A percentile compares a stretch with the other conserved stretches of the same genome.
Evolutionary conservation across 1,140 invertebrate species (phyloP).

Genomic region (Neuroterus valhalla): DNA sequence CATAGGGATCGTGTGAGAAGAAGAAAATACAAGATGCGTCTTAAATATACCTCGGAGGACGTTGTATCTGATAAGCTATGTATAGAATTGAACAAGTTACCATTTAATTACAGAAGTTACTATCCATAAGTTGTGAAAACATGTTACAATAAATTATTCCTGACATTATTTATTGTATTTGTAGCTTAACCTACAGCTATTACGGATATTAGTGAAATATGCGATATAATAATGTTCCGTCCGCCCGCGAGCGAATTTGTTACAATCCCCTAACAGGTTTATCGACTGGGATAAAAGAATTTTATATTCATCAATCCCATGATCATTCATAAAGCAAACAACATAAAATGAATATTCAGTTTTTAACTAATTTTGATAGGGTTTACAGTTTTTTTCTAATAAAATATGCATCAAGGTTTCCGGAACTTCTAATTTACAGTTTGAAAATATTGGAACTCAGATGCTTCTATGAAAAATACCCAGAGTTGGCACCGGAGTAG

Average conservation of each 20-base stretch:
- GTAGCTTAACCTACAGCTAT: not conserved
- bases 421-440: too few species aligned
- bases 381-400: too few species aligned
- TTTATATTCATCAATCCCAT: too few species aligned
- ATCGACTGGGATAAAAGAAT: not conserved
- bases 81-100: slow-evolving; percentile 15
- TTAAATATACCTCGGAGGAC: slow-evolving; percentile 21
- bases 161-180: slow-evolving; percentile 1
- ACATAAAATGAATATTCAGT: too few species aligned
- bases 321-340: too few species aligned
- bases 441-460: too few species aligned
- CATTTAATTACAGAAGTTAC: slow-evolving; percentile 30
- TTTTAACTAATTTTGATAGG: too few species aligned
- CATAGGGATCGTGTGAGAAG: slow-evolving; percentile 1
- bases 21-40: slow-evolving; percentile 2
- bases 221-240: not conserved
- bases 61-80: slow-evolving; percentile 24
- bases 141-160: slow-evolving; percentile 21
- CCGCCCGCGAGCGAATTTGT: not conserved
- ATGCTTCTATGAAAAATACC: too few species aligned
- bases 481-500: too few species aligned
- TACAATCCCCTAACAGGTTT: slow-evolving; percentile 11
- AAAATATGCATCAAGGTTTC: too few species aligned
- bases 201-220: slow-evolving; percentile 16
- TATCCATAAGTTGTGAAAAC: slow-evolving; percentile 15